Evolutionary conservation across 2,888 invertebrate genomes (phyloP), one percentile per base, ranked within the genome.

Genomic region (Lampropteryx suffumata): DNA sequence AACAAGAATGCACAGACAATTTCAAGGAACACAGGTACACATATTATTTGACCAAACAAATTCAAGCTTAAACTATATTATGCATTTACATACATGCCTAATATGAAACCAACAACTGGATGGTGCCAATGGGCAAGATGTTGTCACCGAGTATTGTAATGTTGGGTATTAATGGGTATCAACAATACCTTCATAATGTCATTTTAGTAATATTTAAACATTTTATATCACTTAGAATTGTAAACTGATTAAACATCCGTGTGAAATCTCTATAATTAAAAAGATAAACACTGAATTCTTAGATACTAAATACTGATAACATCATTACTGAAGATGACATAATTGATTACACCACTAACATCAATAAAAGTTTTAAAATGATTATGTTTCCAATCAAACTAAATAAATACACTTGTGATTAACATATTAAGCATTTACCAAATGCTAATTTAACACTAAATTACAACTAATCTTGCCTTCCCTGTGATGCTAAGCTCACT

Each of bases 401-500:
- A 26, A 35, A 24, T 40, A 11, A 37, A 36, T 34, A 30, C 34
- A 49, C 21, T 32, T 35, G 44, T 42, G 50, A 24, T 47, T 46
- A 35, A 40, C 33, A 6, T 44, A 29, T 34, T 32, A 39, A 44
- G 53, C 35, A 53, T 41, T 37, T 37, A 33, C 30, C 36, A 40
- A 47, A 44, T 53, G 43, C 46, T 53, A 44, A 29, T 46, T 43
- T 54, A 47, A 44, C 50, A 40, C 46, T 53, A 36, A 44, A 29
- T 46, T 46, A 55, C 28, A 29, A 47, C 41, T 58, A 55, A 57
- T 39, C 44, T 54, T 46, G 46, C 44, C 47, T 32, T 55, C 58
- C 60, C 58, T 58, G 58, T 60, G 57, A 57, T 44, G 55, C 55
- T 58, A 60, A 60, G 55, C 60, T 58, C 58, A 60, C 58, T 45